These are phyloP conservation scores for Eubasilissa splendida DNA, from an alignment of 2,888 invertebrate species.

Conservation along the genomic window DNA sequence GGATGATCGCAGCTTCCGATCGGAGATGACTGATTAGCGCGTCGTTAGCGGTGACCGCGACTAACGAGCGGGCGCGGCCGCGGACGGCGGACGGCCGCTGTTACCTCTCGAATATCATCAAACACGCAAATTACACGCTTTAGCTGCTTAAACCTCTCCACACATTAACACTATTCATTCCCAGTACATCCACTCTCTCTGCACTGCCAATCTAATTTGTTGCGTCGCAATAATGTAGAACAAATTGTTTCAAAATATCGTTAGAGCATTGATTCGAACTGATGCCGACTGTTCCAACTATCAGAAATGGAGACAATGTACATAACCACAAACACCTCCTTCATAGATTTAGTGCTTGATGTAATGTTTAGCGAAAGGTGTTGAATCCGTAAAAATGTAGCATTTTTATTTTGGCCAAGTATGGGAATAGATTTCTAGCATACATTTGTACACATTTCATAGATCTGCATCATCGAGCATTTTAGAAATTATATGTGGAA, in stretches of 20 bases:
- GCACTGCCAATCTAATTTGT: neutral
- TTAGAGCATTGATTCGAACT: neutral
- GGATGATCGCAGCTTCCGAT: conserved; percentile 47
- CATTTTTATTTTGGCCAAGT: conserved; percentile 31
- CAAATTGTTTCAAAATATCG: neutral
- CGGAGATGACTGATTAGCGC: conserved; percentile 50
- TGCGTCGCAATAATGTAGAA: no score
- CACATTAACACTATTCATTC: conserved; percentile 8
- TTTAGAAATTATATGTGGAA: conserved; percentile 44
- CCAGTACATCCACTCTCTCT: neutral
- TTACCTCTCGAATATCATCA: conserved; percentile 36
- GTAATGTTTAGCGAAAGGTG: conserved; percentile 56
- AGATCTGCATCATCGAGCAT: conserved; percentile 51
- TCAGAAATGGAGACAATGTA: conserved; percentile 30
- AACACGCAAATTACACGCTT: conserved; percentile 39
- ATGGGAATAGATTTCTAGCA: conserved; percentile 37
- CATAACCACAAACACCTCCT: conserved; percentile 50
- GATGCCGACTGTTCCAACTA: neutral
- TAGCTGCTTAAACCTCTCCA: conserved; percentile 20
- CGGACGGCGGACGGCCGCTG: conserved; percentile 4
- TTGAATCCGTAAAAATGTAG: conserved; percentile 39
- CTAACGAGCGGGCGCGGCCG: conserved; percentile 44
- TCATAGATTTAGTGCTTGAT: conserved; percentile 57
- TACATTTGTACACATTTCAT: conserved; percentile 48
- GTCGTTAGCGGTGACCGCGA: conserved; percentile 43